These are phyloP conservation scores for Capricornis sumatraensis DNA, from an alignment of 2,113 vertebrate species.

Conservation along the genomic window DNA sequence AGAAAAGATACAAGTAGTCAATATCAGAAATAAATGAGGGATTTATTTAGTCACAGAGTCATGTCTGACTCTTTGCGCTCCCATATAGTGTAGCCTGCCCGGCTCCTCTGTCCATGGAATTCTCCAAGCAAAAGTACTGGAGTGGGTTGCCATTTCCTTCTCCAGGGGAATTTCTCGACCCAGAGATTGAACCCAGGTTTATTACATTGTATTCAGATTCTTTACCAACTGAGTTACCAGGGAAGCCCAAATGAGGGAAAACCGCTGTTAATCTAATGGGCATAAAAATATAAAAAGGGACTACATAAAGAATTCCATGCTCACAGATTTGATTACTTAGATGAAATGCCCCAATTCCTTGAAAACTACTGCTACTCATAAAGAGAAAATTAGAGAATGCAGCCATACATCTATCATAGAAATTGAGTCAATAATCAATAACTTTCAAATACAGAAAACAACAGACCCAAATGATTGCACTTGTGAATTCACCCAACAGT, in stretches of 20 bases:
- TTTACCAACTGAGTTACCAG: not conserved
- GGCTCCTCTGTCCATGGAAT: not conserved
- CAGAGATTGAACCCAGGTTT: not conserved
- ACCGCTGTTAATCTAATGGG: not conserved
- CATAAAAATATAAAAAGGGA: not conserved
- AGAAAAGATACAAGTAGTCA: not conserved
- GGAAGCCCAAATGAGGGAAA: not conserved
- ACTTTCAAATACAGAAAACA: not conserved
- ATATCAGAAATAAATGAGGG: not conserved
- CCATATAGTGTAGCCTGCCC: not conserved
- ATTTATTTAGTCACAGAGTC: not conserved
- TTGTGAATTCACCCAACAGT: not conserved
- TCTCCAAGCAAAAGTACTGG: not conserved
- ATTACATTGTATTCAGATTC: not conserved
- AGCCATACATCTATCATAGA: not conserved
- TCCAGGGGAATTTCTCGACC: not conserved
- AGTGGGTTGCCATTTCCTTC: not conserved
- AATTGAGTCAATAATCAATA: not conserved
- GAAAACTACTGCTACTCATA: not conserved
- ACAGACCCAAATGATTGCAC: not conserved
- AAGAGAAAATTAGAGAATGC: not conserved
- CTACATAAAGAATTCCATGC: not conserved
- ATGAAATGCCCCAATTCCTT: not conserved
- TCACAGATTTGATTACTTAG: not conserved
- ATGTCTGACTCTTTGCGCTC: rapidly evolving